These are phyloP conservation scores for Rhyacophila brunnea DNA, from an alignment of 1,140 invertebrate genomes.

Conservation along the genomic window DNA sequence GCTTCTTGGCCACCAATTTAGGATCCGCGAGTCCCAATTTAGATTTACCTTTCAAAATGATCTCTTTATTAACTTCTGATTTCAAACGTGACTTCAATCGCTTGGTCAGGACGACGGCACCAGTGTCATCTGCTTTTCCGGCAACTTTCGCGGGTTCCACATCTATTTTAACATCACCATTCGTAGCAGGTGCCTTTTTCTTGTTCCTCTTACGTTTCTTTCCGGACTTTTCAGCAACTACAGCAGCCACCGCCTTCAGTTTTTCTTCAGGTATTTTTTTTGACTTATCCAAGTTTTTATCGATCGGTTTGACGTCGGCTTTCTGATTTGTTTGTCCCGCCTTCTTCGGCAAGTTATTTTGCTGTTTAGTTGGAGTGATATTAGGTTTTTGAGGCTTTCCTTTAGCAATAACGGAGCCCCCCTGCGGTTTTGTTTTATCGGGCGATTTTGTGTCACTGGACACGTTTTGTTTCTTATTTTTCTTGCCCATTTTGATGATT, in stretches of 20 bases:
- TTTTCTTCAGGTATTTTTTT: conserved; percentile 14
- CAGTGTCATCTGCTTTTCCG: conserved; percentile 19
- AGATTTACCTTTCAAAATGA: conserved; percentile 22
- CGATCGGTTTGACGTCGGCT: neutral
- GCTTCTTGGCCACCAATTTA: conserved; percentile 20
- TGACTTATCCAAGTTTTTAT: conserved; percentile 2
- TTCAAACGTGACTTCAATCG: conserved; percentile 31
- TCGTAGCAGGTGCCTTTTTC: neutral
- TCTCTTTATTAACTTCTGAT: conserved; percentile 33
- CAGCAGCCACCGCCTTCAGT: conserved; percentile 4
- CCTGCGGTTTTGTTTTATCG: conserved; percentile 9
- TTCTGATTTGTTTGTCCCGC: neutral
- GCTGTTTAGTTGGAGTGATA: conserved; percentile 1
- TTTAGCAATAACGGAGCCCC: conserved; percentile 14
- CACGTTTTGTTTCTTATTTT: conserved; percentile 19
- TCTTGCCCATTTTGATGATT: conserved; percentile 26
- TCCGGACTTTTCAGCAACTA: conserved; percentile 15
- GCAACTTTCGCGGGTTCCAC: conserved; percentile 16
- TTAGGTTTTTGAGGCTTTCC: neutral
- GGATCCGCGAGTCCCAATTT: conserved; percentile 13
- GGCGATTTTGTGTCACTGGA: conserved; percentile 5
- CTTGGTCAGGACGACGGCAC: conserved; percentile 13
- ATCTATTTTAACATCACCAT: neutral
- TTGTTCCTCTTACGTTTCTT: conserved; percentile 17
- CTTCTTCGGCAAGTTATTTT: conserved; percentile 7